phyloP scores from a whole-genome alignment of 2,888 invertebrate genomes.

The Sinodicranocentrus sp. region DNA sequence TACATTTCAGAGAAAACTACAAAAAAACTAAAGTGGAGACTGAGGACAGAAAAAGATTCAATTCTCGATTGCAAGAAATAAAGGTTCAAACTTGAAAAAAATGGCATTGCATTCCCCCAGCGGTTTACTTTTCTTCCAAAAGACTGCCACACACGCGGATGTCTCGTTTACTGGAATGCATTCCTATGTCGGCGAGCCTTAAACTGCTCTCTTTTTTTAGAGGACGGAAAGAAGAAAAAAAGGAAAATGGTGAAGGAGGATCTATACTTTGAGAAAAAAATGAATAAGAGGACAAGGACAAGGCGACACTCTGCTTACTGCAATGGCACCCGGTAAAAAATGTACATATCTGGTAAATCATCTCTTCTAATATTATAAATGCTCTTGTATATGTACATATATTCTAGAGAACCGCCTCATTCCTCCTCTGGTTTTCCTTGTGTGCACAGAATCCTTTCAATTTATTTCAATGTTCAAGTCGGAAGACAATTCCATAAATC shows the following conservation, averaged over 20 bases:
- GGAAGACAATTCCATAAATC: constrained; percentile 76
- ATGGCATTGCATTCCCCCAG: constrained; percentile 33
- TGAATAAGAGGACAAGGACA: constrained; percentile 37
- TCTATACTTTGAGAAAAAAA: neutral
- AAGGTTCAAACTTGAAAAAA: constrained; percentile 27
- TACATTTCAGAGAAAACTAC: neutral
- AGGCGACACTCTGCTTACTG: constrained; percentile 27
- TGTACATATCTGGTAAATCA: neutral
- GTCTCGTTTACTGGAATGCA: constrained; percentile 24
- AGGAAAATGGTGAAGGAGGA: neutral
- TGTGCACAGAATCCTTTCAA: constrained; percentile 75
- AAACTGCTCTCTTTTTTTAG: no score
- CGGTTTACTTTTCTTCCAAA: constrained; percentile 9
- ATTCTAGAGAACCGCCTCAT: neutral
- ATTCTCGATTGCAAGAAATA: constrained; percentile 25
- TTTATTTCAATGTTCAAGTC: constrained; percentile 76
- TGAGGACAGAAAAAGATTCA: constrained; percentile 17
- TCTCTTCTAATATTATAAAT: neutral
- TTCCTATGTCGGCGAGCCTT: constrained; percentile 36
- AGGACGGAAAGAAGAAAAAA: neutral
- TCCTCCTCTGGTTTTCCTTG: constrained; percentile 26
- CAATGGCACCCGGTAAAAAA: neutral
- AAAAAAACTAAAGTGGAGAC: neutral
- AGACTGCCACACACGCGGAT: neutral
- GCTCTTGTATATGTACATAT: neutral